Percentiles rank a stretch among this genome's conserved stretches.
Conservation (phyloP, 1,140 invertebrate genomes). For the Agraylea sexmaculata region DNA sequence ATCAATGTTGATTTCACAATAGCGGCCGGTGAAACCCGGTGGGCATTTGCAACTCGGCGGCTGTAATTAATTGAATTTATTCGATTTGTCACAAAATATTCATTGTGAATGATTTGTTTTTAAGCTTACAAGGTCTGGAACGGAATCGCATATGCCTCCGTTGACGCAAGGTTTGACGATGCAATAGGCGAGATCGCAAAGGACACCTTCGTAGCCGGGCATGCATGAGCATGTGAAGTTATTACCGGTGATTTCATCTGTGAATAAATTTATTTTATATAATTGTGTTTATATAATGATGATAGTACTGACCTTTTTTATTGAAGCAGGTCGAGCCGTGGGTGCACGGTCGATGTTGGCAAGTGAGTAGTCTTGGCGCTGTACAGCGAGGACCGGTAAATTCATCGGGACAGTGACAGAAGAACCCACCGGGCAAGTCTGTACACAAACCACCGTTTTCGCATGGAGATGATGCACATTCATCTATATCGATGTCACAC, state of each 20-base stretch:
- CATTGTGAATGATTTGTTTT: background rate
- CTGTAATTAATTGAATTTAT: too few species aligned
- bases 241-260: constrained; percentile 53
- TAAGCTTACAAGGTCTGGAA: constrained; percentile 11
- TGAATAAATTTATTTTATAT: constrained; percentile 13
- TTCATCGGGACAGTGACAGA: constrained; percentile 61
- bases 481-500: constrained; percentile 74
- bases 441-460: constrained; percentile 67
- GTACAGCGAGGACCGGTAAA: constrained; percentile 66
- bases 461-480: constrained; percentile 68
- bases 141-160: constrained; percentile 42
- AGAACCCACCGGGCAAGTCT: constrained; percentile 57
- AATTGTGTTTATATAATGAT: background rate
- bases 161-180: constrained; percentile 50
- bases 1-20: constrained; percentile 77
- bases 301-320: constrained; percentile 38
- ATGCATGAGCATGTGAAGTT: constrained; percentile 73
- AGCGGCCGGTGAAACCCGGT: constrained; percentile 66
- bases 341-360: constrained; percentile 64
- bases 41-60: constrained; percentile 26
- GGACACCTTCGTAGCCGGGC: constrained; percentile 54
- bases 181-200: constrained; percentile 63
- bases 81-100: background rate
- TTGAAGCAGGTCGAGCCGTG: constrained; percentile 60
- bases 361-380: constrained; percentile 56